Base-by-base conservation (phyloP, 2,888 invertebrate genomes). In the Melanchra persicariae region DNA sequence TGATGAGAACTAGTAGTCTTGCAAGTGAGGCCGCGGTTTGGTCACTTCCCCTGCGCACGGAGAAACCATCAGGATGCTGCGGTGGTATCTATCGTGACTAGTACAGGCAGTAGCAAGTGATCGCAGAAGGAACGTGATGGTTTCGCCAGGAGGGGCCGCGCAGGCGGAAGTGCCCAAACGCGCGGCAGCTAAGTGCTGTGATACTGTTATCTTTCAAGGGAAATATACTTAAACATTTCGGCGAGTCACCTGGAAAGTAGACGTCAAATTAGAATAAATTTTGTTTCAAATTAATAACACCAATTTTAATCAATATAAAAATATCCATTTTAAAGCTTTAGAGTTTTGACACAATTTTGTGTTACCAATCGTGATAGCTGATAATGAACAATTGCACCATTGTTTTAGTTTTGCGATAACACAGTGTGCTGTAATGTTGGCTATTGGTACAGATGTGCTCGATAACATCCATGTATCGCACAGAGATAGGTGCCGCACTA, bases 171-270 rank as follows among this genome's bases (percentile, higher is more conserved):
- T 90, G 91, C 80, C 91, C 93, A 93, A 91, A 92, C 91, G 84
- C 88, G 82, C 85, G 89, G 89, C 93, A 87, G 85, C 91, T 91
- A 92, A 90, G 94, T 95, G 95, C 93, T 92, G 94, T 94, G 94
- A 94, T 92, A 91, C 88, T 88, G 91, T 92, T 91, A 91, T 93
- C 89, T 91, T 92, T 93, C 90, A 90, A 92, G 92, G 93, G 92
- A 93, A 72, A 91, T 92, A 94, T 94, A 94, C 94, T 94, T 94
- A 95, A 95, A 94, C 89, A 89, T 88, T 81, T 95, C 95, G 95
- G 91, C 96, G 95, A 94, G 91, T 93, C 94, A 96, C 96, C 96
- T 96, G 96, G 88, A 95, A 96, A 95, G 93, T 95, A 96, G 95
- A 95, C 91, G 92, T 94, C 93, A 94, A 94, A 96, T 96, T 96